A percentile compares a stretch with the other conserved stretches of the same genome.
phyloP scores from a whole-genome alignment of 2,113 vertebrate species.

The Alexandromys fortis region DNA sequence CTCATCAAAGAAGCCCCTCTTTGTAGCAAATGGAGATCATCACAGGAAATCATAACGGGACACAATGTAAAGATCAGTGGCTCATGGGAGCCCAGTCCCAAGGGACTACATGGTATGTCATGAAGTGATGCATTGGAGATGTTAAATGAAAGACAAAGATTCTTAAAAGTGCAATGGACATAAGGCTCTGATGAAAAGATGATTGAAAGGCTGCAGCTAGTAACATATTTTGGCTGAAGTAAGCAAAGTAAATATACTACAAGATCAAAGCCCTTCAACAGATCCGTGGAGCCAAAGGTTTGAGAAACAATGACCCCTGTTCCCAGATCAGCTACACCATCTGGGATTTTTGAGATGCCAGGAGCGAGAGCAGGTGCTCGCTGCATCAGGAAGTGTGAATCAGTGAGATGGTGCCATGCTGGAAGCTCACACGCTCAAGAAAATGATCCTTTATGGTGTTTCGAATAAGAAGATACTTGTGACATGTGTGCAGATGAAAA shows the following conservation, averaged over 20 bases:
- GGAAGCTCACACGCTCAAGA: background rate
- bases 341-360: conserved; percentile 9
- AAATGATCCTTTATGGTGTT: background rate
- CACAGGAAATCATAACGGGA: background rate
- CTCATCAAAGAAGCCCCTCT: background rate
- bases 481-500: background rate
- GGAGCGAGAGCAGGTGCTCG: background rate
- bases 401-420: conserved; percentile 30
- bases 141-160: background rate
- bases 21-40: background rate
- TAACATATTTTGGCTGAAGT: conserved; percentile 10
- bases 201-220: conserved; percentile 1
- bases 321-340: conserved; percentile 20
- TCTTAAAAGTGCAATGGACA: conserved; percentile 14
- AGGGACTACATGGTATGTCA: background rate
- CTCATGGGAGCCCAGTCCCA: background rate
- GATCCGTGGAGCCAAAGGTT: background rate
- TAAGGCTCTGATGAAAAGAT: background rate
- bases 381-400: conserved; percentile 64
- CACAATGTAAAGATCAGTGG: background rate
- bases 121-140: background rate
- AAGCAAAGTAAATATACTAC: conserved; percentile 11
- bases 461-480: conserved; percentile 36
- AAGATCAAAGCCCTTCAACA: conserved; percentile 65
- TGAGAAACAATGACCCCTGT: conserved; percentile 1